Percentiles rank a stretch among this genome's conserved stretches.
Evolutionary conservation across 1,140 invertebrate species (phyloP).

Genomic region (Drosophila teissieri): DNA sequence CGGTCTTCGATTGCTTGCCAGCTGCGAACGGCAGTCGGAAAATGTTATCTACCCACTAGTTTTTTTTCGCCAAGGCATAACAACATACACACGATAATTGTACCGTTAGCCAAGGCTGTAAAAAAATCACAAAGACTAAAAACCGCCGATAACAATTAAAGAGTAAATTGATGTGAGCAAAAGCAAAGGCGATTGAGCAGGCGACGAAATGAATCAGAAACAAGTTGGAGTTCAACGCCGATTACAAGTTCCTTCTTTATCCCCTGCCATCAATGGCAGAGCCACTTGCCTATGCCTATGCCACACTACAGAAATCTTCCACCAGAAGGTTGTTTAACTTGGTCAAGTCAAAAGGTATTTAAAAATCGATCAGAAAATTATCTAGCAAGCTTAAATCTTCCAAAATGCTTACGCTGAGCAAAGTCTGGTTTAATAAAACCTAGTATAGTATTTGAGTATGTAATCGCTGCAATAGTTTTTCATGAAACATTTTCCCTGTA

Average conservation of each 20-base stretch:
- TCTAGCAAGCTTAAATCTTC: too few relatives aligned
- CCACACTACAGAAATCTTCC: not conserved
- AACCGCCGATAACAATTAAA: conserved; percentile 73
- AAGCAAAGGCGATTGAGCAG: conserved; percentile 1
- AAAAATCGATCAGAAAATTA: too few relatives aligned
- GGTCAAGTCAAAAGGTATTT: too few relatives aligned
- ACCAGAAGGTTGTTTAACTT: too few relatives aligned
- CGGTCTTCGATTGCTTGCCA: conserved; percentile 16
- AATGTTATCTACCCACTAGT: conserved; percentile 48
- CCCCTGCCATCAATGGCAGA: conserved; percentile 6
- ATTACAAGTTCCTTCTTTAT: conserved; percentile 27
- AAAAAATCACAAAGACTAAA: conserved; percentile 55
- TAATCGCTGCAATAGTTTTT: not conserved
- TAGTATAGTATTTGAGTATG: too few relatives aligned
- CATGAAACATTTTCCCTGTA: not conserved
- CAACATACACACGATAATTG: conserved; percentile 51
- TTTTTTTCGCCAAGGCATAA: conserved; percentile 15
- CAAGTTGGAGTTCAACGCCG: conserved; percentile 45
- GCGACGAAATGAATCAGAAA: conserved; percentile 42
- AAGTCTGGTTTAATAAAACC: not conserved
- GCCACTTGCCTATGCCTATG: not conserved
- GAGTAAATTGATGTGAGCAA: conserved; percentile 29
- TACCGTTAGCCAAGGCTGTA: conserved; percentile 64
- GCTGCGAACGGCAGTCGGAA: conserved; percentile 40
- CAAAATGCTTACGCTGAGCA: not conserved